Evolutionary conservation across 2,797 vertebrate species (phyloP).

Genomic region (Phoeniculus purpureus): DNA sequence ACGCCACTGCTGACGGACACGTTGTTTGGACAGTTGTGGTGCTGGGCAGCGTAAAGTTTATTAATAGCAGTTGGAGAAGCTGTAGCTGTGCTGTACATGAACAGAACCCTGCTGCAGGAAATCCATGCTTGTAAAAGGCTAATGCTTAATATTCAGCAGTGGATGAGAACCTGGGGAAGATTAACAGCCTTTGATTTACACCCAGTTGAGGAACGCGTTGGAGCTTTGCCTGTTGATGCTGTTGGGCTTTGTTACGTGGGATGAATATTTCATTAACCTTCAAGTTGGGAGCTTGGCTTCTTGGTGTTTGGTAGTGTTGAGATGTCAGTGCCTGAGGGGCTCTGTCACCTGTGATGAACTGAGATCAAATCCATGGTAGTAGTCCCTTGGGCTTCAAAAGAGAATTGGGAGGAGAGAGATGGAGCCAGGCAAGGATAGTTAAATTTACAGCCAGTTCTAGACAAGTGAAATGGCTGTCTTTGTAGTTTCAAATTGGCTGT

Average conservation of each 20-base stretch:
- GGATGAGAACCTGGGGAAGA: constrained; percentile 23
- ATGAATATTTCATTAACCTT: constrained; percentile 29
- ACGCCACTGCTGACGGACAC: background rate
- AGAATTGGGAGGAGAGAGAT: background rate
- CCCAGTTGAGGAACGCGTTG: background rate
- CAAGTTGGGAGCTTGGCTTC: constrained; percentile 4
- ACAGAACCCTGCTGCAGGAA: background rate
- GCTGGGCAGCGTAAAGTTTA: constrained; percentile 30
- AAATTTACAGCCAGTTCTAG: background rate
- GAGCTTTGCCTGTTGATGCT: constrained; percentile 43
- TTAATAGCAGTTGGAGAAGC: constrained; percentile 57
- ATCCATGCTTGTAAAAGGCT: background rate
- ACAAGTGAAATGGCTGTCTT: background rate
- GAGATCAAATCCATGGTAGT: background rate
- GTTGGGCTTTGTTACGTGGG: constrained; percentile 7
- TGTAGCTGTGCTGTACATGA: constrained; percentile 9
- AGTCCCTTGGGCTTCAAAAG: background rate
- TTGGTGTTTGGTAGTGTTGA: background rate
- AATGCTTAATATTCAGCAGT: background rate
- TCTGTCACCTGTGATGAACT: constrained; percentile 1
- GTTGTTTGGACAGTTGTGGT: constrained; percentile 45
- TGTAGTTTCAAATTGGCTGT: background rate
- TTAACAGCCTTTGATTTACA: constrained; percentile 62
- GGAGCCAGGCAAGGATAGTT: background rate
- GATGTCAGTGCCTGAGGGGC: accelerated